These are phyloP conservation scores for Drosophila parabipectinata DNA, from an alignment of 1,140 invertebrate genomes.

Conservation along the genomic window DNA sequence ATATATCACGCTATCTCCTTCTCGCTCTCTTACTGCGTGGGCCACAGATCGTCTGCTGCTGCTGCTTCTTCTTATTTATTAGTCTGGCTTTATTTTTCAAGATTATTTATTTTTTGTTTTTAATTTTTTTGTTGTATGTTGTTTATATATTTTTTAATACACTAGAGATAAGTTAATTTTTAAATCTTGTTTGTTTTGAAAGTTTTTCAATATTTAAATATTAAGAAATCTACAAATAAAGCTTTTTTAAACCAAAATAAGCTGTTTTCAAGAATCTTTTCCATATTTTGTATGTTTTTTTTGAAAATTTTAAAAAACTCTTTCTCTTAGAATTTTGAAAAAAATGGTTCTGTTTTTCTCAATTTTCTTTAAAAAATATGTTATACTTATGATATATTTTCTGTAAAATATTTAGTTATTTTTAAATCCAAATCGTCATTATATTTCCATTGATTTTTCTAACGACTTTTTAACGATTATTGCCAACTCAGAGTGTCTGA, in stretches of 20 bases:
- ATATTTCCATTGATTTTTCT: conserved; percentile 71
- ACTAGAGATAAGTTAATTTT: background rate
- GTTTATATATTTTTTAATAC: background rate
- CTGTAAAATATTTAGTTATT: too few species aligned
- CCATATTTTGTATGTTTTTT: too few species aligned
- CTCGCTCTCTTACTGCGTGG: conserved; percentile 14
- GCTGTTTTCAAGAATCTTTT: too few species aligned
- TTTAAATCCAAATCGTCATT: conserved; percentile 38
- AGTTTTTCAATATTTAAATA: too few species aligned
- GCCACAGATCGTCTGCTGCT: conserved; percentile 31
- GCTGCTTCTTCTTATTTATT: conserved; percentile 18
- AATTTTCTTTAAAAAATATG: too few species aligned
- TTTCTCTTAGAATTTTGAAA: too few species aligned
- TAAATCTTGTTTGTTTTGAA: too few species aligned
- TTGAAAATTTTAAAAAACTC: too few species aligned
- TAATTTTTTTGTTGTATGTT: background rate
- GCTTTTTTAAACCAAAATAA: too few species aligned
- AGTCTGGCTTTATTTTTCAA: conserved; percentile 8
- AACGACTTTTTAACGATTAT: conserved; percentile 80
- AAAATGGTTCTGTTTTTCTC: too few species aligned
- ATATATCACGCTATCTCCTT: background rate
- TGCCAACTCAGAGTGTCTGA: conserved; percentile 51
- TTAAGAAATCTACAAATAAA: too few species aligned
- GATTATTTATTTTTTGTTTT: background rate
- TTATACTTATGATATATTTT: too few species aligned